Conservation (phyloP, 2,888 invertebrate species). For the Plutella xylostella region DNA sequence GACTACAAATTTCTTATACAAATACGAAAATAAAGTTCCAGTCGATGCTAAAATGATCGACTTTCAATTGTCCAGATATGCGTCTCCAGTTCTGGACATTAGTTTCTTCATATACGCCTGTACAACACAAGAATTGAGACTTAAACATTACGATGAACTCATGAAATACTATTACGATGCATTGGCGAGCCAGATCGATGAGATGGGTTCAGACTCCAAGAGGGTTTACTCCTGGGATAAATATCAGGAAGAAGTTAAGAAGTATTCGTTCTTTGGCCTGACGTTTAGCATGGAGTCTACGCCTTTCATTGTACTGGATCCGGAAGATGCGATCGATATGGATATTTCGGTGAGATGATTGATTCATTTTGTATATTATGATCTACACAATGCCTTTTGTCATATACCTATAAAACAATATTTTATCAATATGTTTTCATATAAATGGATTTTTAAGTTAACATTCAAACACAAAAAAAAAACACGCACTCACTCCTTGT, state of each 20-base stretch:
- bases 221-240: constrained; percentile 61
- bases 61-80: constrained; percentile 74
- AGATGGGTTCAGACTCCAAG: constrained; percentile 71
- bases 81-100: constrained; percentile 70
- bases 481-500: too few relatives aligned
- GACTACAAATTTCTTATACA: constrained; percentile 79
- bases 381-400: too few relatives aligned
- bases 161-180: constrained; percentile 71
- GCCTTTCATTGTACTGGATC: constrained; percentile 66
- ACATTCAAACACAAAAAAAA: too few relatives aligned
- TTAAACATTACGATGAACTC: constrained; percentile 69
- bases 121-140: constrained; percentile 68
- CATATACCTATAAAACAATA: too few relatives aligned
- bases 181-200: constrained; percentile 61
- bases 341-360: too few relatives aligned
- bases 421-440: too few relatives aligned
- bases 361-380: too few relatives aligned
- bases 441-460: too few relatives aligned
- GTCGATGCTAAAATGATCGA: constrained; percentile 73
- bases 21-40: constrained; percentile 28
- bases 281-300: constrained; percentile 72
- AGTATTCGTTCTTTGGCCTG: constrained; percentile 67
- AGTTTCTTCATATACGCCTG: constrained; percentile 69
- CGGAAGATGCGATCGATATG: constrained; percentile 69
- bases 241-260: constrained; percentile 66